phyloP scores from a whole-genome alignment of 1,140 invertebrate species.

The Rhopalosiphum maidis region DNA sequence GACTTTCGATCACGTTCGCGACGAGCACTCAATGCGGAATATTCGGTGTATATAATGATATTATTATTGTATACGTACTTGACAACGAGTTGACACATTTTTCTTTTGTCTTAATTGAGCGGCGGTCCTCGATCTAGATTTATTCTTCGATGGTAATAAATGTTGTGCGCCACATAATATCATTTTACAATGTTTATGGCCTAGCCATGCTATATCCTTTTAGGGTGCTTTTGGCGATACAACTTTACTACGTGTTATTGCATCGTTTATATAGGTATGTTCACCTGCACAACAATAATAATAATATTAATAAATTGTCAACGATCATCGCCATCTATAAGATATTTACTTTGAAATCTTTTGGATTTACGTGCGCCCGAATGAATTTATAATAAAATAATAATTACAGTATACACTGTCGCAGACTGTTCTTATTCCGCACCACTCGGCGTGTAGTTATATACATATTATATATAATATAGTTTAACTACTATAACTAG shows the following conservation, averaged over 20 bases:
- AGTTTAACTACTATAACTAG: not conserved
- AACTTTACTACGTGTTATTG: not conserved
- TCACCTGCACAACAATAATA: not conserved
- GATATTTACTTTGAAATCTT: not conserved
- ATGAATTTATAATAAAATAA: not conserved
- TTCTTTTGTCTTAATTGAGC: not conserved
- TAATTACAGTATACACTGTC: not conserved
- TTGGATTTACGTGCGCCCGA: not conserved
- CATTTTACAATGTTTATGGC: not conserved
- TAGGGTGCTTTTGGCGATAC: not conserved
- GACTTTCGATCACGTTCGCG: not conserved
- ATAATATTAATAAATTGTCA: not conserved
- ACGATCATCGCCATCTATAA: not conserved
- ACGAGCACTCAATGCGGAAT: not conserved
- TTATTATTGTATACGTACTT: not conserved
- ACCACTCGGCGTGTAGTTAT: conserved; percentile 6
- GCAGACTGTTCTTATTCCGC: not conserved
- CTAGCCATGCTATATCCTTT: too few relatives aligned
- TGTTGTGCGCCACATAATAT: not conserved
- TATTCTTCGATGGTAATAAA: not conserved
- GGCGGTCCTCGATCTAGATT: not conserved
- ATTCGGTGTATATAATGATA: not conserved
- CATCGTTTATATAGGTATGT: not conserved
- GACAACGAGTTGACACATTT: not conserved
- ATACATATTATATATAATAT: not conserved